Percentiles rank a stretch among this genome's conserved stretches.
Conservation (phyloP, 2,797 vertebrate species). For the Pseudopleuronectes americanus region DNA sequence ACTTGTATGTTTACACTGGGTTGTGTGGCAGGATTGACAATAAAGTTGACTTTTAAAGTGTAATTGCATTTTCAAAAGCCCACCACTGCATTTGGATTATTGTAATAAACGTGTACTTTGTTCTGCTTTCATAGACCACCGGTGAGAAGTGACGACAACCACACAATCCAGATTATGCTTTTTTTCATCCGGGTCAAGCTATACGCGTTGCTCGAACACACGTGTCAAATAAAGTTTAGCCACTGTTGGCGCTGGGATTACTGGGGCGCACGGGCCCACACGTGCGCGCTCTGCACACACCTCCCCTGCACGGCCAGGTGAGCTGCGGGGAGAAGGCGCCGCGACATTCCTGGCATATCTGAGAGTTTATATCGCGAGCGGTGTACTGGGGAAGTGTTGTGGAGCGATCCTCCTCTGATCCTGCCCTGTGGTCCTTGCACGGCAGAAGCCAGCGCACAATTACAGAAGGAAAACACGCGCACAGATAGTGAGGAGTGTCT, state of each 20-base stretch:
- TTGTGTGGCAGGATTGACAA: too few species aligned
- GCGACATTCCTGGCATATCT: conserved; percentile 80
- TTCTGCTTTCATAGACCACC: conserved; percentile 53
- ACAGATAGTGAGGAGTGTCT: conserved; percentile 69
- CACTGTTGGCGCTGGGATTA: conserved; percentile 43
- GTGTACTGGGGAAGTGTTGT: conserved; percentile 75
- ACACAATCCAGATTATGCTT: conserved; percentile 28
- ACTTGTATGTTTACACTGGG: too few species aligned
- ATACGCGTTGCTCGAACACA: conserved; percentile 40
- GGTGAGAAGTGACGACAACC: conserved; percentile 57
- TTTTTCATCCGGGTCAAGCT: conserved; percentile 52
- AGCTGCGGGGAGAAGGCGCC: conserved; percentile 68
- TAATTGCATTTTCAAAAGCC: background rate
- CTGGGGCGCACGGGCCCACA: conserved; percentile 70
- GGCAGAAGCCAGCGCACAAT: conserved; percentile 80
- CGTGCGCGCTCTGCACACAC: conserved; percentile 50
- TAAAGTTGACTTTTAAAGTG: too few species aligned
- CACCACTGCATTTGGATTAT: background rate
- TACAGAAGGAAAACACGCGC: conserved; percentile 77
- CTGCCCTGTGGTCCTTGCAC: conserved; percentile 82
- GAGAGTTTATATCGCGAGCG: conserved; percentile 74
- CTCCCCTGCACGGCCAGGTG: conserved; percentile 70
- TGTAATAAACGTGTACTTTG: too few species aligned
- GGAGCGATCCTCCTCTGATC: conserved; percentile 81
- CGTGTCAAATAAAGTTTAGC: conserved; percentile 67